Conservation (phyloP, 2,888 invertebrate species). For the Anorthoa munda region DNA sequence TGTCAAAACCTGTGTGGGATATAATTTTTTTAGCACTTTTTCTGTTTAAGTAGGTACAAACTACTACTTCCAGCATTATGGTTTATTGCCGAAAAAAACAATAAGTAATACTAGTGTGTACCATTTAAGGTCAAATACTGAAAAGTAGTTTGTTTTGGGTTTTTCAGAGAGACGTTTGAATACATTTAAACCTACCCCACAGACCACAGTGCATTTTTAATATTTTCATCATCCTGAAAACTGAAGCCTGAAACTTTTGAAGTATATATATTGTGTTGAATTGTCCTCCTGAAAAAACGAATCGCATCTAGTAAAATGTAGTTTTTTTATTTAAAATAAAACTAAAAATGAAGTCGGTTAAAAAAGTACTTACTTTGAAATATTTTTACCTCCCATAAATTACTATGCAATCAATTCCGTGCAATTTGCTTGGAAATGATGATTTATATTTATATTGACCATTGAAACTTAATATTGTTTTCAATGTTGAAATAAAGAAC, state of each 20-base stretch:
- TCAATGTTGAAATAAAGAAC: slow-evolving; percentile 15
- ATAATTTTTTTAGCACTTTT: no score
- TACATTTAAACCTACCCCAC: not conserved
- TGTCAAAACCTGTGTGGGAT: no score
- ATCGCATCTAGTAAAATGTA: no score
- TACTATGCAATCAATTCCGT: not conserved
- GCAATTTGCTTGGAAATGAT: slow-evolving; percentile 2
- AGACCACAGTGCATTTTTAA: not conserved
- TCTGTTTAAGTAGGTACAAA: no score
- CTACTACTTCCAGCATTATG: not conserved
- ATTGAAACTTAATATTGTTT: slow-evolving; percentile 17
- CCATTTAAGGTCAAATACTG: not conserved
- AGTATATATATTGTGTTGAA: slow-evolving; percentile 1
- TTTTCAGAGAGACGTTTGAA: not conserved
- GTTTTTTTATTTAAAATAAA: no score
- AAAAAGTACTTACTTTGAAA: not conserved
- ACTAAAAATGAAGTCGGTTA: no score
- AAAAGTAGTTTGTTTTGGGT: not conserved
- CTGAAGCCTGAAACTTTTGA: not conserved
- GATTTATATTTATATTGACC: not conserved
- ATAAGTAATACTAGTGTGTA: not conserved
- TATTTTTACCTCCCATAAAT: not conserved
- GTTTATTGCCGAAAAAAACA: not conserved
- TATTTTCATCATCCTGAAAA: not conserved
- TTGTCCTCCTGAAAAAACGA: not conserved